Conservation (phyloP, 2,113 vertebrate species). For the Rousettus leschenaultii region DNA sequence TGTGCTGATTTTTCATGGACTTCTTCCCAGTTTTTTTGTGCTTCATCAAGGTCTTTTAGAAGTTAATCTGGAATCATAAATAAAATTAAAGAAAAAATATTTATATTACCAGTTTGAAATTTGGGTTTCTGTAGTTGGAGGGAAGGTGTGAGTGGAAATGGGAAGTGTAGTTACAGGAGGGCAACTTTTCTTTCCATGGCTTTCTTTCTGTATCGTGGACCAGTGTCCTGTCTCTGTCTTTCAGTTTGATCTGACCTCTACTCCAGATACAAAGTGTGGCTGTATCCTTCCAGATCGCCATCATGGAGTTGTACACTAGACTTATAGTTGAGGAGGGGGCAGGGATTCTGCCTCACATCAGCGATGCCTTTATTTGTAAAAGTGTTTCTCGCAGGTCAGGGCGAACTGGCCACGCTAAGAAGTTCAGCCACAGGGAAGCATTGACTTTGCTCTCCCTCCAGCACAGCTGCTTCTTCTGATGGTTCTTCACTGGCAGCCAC, state of each 20-base stretch:
- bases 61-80: not conserved
- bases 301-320: not conserved
- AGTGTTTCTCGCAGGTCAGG: not conserved
- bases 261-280: not conserved
- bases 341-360: not conserved
- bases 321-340: not conserved
- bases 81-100: not conserved
- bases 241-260: not conserved
- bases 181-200: not conserved
- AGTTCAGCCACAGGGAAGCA: not conserved
- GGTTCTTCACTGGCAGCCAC: not conserved
- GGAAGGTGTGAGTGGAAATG: no score
- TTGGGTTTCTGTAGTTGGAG: not conserved
- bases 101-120: not conserved
- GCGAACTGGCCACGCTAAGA: not conserved
- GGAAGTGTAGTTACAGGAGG: not conserved
- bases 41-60: not conserved
- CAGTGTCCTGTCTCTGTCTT: not conserved
- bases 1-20: not conserved
- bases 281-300: not conserved
- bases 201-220: not conserved
- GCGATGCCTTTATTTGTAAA: not conserved
- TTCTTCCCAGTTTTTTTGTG: not conserved
- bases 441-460: not conserved
- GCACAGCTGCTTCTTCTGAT: not conserved